phyloP scores from a whole-genome alignment of 2,888 invertebrate genomes.

The Polyploca ridens region DNA sequence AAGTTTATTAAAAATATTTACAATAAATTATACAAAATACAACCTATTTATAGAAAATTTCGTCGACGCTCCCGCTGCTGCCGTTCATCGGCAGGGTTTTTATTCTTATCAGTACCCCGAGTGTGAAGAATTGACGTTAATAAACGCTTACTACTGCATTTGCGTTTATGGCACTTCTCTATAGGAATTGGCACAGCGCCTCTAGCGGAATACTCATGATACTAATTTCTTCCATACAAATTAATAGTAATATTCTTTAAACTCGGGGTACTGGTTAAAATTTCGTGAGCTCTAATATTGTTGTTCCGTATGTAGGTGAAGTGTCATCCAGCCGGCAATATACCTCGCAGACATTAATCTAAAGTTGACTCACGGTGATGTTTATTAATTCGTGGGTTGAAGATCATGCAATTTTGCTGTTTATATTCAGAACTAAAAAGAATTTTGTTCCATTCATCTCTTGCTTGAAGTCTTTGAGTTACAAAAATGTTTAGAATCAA shows the following conservation, averaged over 20 bases:
- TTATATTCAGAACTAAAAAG: not conserved
- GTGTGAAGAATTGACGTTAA: too few species aligned
- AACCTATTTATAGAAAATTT: too few species aligned
- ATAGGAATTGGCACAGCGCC: too few species aligned
- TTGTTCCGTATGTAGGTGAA: constrained; percentile 39
- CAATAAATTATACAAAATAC: too few species aligned
- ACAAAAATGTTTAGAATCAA: not conserved
- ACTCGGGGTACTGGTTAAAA: not conserved
- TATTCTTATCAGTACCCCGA: not conserved
- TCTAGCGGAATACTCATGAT: too few species aligned
- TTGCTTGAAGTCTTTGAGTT: not conserved
- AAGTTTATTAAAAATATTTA: too few species aligned
- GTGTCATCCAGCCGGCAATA: constrained; percentile 36
- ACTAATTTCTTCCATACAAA: too few species aligned
- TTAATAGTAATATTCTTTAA: too few species aligned
- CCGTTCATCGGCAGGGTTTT: not conserved
- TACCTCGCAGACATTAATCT: constrained; percentile 44
- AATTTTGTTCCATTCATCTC: not conserved
- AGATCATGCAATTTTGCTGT: not conserved
- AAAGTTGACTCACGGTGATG: constrained; percentile 42
- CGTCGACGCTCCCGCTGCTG: too few species aligned
- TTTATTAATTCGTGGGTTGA: constrained; percentile 6
- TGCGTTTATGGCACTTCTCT: too few species aligned
- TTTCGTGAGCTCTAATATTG: not conserved
- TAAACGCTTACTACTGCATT: too few species aligned